A percentile compares a stretch with the other conserved stretches of the same genome.
phyloP scores from a whole-genome alignment of 2,113 vertebrate genomes.

The Daubentonia madagascariensis region DNA sequence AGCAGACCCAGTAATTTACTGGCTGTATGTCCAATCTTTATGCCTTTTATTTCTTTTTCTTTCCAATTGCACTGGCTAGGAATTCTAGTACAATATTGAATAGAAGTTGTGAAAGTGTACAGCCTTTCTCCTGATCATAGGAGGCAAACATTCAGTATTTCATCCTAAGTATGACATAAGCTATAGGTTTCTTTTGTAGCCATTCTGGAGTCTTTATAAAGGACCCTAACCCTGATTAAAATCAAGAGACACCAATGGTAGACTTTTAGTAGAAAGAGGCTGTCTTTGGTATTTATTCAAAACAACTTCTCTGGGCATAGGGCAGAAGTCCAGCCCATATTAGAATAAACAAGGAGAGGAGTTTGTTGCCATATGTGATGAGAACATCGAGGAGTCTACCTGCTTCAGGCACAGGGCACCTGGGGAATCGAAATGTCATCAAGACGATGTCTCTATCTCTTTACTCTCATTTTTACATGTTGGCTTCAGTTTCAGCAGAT shows the following conservation, averaged over 20 bases:
- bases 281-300: not conserved
- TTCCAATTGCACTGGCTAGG: not conserved
- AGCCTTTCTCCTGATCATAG: not conserved
- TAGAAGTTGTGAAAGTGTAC: not conserved
- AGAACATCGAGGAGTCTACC: not conserved
- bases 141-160: not conserved
- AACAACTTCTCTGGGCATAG: not conserved
- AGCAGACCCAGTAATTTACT: not conserved
- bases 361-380: not conserved
- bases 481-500: not conserved
- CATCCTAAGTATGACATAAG: not conserved
- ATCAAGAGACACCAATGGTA: not conserved
- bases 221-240: not conserved
- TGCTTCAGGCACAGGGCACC: not conserved
- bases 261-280: not conserved
- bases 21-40: not conserved
- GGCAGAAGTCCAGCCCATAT: not conserved
- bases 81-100: not conserved
- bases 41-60: slow-evolving; percentile 24
- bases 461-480: not conserved
- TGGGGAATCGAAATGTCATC: not conserved
- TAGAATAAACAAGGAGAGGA: not conserved
- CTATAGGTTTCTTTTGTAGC: not conserved
- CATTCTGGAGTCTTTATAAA: not conserved
- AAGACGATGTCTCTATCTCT: not conserved